Conservation (phyloP, 2,113 vertebrate genomes). For the Gnathonemus longibarbis region DNA sequence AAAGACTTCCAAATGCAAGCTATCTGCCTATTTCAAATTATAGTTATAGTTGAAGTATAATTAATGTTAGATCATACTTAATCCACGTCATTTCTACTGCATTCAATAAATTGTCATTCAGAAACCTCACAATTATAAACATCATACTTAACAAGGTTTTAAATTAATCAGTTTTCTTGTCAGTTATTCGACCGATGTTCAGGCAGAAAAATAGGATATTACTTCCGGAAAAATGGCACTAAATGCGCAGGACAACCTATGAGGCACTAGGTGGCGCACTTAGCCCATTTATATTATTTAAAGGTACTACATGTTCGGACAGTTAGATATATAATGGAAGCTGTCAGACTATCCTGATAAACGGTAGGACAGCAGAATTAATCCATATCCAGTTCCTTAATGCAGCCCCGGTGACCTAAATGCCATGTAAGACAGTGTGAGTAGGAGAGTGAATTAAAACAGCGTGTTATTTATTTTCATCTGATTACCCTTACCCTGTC, state of each 20-base stretch:
- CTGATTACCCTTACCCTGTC: constrained; percentile 23
- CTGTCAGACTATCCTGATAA: not conserved
- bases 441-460: constrained; percentile 2
- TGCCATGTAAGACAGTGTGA: not conserved
- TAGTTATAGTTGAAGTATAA: not conserved
- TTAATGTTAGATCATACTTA: not conserved
- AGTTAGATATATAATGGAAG: not conserved
- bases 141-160: not conserved
- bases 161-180: not conserved
- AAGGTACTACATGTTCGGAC: not conserved
- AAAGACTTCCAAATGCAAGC: not conserved
- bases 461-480: constrained; percentile 20
- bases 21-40: not conserved
- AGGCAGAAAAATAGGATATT: not conserved
- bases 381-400: not conserved
- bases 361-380: not conserved
- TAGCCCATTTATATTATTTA: not conserved
- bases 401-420: not conserved
- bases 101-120: not conserved
- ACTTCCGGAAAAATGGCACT: not conserved
- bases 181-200: not conserved
- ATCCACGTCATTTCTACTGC: not conserved
- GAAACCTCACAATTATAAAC: not conserved
- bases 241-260: not conserved
- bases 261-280: constrained; percentile 28